These are phyloP conservation scores for Scartelaos histophorus DNA, from an alignment of 2,113 vertebrate species.

Conservation along the genomic window DNA sequence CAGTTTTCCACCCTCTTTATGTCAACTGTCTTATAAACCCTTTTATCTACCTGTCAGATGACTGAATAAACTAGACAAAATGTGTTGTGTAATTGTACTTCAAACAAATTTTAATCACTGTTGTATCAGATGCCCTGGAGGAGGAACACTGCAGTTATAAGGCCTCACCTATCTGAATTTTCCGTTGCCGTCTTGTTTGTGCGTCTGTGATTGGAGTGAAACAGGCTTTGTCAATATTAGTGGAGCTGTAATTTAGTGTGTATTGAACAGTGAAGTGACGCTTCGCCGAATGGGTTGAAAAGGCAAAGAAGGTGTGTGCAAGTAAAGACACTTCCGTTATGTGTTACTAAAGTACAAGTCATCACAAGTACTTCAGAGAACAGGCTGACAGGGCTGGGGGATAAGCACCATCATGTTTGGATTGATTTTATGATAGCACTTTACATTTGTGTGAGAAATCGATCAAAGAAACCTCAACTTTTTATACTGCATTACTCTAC, in stretches of 20 bases:
- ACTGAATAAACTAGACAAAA: neutral
- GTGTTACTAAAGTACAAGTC: conserved; percentile 12
- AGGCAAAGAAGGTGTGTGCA: conserved; percentile 35
- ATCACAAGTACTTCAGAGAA: conserved; percentile 3
- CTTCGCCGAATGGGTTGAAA: conserved; percentile 37
- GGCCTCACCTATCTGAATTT: conserved; percentile 30
- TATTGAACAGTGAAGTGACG: conserved; percentile 31
- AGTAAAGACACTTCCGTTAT: conserved; percentile 35
- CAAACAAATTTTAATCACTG: neutral
- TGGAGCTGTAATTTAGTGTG: conserved; percentile 52
- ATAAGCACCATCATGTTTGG: neutral
- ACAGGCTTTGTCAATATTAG: conserved; percentile 64
- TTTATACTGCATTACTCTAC: too few relatives aligned
- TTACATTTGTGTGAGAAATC: neutral
- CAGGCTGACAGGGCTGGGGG: neutral
- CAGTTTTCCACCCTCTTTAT: neutral
- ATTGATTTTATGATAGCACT: neutral
- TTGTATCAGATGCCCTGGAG: neutral
- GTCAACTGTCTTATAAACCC: neutral
- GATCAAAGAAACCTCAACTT: neutral
- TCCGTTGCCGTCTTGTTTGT: conserved; percentile 53
- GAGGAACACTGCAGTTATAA: neutral
- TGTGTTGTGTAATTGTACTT: neutral
- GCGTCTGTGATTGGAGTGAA: conserved; percentile 41
- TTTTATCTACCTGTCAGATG: neutral